Evolutionary conservation across 2,113 vertebrate genomes (phyloP).

Genomic region (Bungarus multicinctus): DNA sequence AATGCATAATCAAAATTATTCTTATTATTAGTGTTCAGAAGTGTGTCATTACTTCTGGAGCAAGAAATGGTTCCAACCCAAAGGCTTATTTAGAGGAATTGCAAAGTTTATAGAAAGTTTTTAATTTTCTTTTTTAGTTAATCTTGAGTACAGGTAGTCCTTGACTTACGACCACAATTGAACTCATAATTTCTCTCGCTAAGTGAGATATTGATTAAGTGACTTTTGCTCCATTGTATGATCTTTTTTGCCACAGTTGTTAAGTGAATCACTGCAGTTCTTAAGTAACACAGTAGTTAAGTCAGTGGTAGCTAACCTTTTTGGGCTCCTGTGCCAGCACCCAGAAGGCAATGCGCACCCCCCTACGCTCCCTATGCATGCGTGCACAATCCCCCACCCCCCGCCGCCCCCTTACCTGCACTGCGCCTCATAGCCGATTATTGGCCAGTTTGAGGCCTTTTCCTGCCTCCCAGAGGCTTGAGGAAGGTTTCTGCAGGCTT

Average conservation of each 20-base stretch:
- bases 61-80: neutral
- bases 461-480: too few species aligned
- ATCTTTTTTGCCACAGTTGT: neutral
- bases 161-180: neutral
- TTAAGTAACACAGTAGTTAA: neutral
- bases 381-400: too few species aligned
- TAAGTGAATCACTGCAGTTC: neutral
- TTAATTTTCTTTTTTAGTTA: neutral
- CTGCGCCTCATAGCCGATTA: too few species aligned
- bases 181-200: neutral
- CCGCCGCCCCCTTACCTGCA: too few species aligned
- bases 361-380: too few species aligned
- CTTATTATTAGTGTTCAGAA: neutral
- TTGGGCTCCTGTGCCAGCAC: too few species aligned
- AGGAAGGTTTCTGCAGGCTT: too few species aligned
- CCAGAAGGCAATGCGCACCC: too few species aligned
- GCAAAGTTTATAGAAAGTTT: neutral
- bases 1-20: neutral
- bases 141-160: neutral
- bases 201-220: neutral
- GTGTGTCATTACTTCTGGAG: neutral
- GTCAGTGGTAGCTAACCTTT: too few species aligned
- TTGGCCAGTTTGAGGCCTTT: too few species aligned
- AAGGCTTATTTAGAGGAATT: neutral
- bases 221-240: neutral